These are phyloP conservation scores for Cyclargus thomasi DNA, from an alignment of 1,140 invertebrate species.

Conservation along the genomic window DNA sequence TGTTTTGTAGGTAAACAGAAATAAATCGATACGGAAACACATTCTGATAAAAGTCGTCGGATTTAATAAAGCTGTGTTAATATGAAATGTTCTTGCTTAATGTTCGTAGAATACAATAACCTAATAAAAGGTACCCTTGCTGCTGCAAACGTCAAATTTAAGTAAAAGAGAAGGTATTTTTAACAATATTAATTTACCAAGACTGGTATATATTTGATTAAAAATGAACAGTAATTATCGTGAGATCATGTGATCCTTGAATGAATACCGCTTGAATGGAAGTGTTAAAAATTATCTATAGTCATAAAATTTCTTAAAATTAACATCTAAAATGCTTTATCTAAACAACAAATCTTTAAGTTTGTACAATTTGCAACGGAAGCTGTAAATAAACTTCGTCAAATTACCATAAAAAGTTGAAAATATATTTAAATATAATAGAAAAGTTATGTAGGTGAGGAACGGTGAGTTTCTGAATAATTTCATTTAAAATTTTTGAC, in stretches of 20 bases:
- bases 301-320: background rate
- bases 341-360: background rate
- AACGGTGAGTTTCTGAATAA: too few species aligned
- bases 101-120: too few species aligned
- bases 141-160: too few species aligned
- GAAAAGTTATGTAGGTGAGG: background rate
- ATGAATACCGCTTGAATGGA: too few species aligned
- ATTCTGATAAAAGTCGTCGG: background rate
- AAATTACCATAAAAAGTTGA: background rate
- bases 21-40: slow-evolving; percentile 6
- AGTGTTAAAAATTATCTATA: too few species aligned
- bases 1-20: slow-evolving; percentile 6
- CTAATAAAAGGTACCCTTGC: too few species aligned
- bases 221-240: too few species aligned
- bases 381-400: background rate
- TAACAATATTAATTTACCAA: too few species aligned
- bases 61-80: background rate
- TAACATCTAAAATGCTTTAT: background rate
- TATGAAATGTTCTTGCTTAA: background rate
- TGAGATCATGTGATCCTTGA: too few species aligned
- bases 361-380: background rate
- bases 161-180: too few species aligned
- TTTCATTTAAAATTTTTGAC: background rate
- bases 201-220: too few species aligned
- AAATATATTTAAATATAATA: background rate